Evolutionary conservation across 35 echinoderm and acorn worm species (phyloP).

Genomic region (Amphiura filiformis): DNA sequence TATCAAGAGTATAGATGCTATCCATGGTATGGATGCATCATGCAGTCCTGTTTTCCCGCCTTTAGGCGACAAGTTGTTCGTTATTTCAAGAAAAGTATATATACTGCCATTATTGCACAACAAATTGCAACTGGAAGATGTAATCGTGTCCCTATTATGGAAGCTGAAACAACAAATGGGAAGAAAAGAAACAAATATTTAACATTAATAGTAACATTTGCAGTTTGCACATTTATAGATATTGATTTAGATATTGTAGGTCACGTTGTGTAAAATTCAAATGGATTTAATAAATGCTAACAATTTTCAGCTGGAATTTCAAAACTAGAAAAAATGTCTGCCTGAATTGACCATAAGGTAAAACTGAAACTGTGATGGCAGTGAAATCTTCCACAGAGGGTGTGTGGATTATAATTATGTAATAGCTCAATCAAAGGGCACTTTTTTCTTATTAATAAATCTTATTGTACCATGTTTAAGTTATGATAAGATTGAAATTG

Average conservation of each 20-base stretch:
- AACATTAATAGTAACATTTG: neutral
- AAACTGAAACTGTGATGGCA: too few species aligned
- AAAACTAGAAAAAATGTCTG: neutral
- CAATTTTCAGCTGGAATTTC: too few species aligned
- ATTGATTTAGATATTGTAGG: neutral
- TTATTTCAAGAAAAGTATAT: slow-evolving; percentile 61
- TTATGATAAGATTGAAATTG: too few species aligned
- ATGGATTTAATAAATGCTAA: neutral
- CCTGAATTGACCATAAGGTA: too few species aligned
- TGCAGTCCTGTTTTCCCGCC: too few species aligned
- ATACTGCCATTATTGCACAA: slow-evolving; percentile 52
- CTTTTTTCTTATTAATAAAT: neutral
- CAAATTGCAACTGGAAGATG: slow-evolving; percentile 31
- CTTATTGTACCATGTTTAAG: too few species aligned
- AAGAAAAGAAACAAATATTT: neutral
- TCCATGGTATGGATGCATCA: too few species aligned
- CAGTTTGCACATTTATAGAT: neutral
- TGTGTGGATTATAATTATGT: too few species aligned
- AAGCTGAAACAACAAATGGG: slow-evolving; percentile 56
- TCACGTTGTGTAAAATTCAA: neutral
- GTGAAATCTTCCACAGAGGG: too few species aligned
- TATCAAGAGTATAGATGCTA: too few species aligned
- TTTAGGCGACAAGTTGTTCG: too few species aligned
- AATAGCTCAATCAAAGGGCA: neutral
- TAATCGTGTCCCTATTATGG: slow-evolving; percentile 54